Base-by-base conservation (phyloP, 2,888 invertebrate genomes). In the Tuta absoluta region DNA sequence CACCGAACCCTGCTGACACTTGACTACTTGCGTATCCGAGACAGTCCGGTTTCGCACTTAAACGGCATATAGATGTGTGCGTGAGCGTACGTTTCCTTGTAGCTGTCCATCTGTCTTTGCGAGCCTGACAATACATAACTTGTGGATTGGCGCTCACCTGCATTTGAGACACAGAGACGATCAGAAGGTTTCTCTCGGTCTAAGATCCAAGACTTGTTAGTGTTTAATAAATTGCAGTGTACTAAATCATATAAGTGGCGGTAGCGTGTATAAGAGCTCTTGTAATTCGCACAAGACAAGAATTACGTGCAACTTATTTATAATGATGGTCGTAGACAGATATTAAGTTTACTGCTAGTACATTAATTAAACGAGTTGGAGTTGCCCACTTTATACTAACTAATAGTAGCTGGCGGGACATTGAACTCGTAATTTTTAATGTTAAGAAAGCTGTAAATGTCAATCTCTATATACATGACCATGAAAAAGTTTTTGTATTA, bases 321-420 rank as follows among this genome's bases (percentile, higher is more conserved):
- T 64, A 56, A 64, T 61, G 61, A 64, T 64, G 64, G 53, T 56
- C 64, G 41, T 56, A 60, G 59, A 61, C 61, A 57, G 53, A 64
- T 62, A 64, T 64, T 64, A 64, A 51, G 60, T 60, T 64, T 58
- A 59, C 59, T 60, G 60, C 60, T 56, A 61, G 24, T 37, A 64
- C 64, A 64, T 62, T 64, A 62, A 61, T 64, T 64, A 64, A 64
- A 64, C 64, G 60, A 64, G 61, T 64, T 64, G 37, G 60, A 24
- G 33, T 56, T 62, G 53, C 64, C 61, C 61, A 64, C 64, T 64
- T 62, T 24, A 60, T 60, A 64, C 17, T 48, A 58, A 56, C 21
- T 57, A 60, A 64, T 60, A 60, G 63, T 63, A 48, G 24, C 19
- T 28, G 59, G 10, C 21, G 28, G 53, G 60, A 53, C 64, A 58